Percentiles rank a stretch among this genome's conserved stretches.
Conservation (phyloP, 2,797 vertebrate genomes). For the Arnoldichthys spilopterus region DNA sequence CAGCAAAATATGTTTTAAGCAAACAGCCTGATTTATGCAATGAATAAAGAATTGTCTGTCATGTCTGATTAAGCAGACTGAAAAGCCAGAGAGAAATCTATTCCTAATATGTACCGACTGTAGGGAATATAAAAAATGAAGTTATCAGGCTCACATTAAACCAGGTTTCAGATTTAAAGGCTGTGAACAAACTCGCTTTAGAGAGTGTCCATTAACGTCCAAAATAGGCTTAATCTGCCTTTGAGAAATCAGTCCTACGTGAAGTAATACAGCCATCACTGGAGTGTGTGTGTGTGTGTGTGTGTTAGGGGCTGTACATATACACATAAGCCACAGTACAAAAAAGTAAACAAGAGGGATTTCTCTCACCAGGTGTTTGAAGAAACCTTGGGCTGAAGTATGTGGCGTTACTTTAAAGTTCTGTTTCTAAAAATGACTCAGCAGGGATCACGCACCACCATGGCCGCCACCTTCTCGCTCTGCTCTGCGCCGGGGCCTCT, state of each 20-base stretch:
- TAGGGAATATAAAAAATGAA: not conserved
- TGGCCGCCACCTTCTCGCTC: constrained; percentile 56
- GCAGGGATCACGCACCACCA: constrained; percentile 71
- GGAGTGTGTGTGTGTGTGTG: not conserved
- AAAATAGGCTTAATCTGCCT: not conserved
- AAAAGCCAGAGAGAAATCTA: not conserved
- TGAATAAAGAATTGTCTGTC: not conserved
- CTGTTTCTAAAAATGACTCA: constrained; percentile 77
- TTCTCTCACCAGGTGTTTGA: constrained; percentile 60
- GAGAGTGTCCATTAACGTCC: not conserved
- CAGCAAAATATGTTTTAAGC: not conserved
- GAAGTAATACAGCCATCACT: not conserved
- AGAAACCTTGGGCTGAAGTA: constrained; percentile 61
- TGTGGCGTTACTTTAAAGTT: constrained; percentile 69
- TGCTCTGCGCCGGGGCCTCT: constrained; percentile 65
- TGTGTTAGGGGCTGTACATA: too few species aligned
- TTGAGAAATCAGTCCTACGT: not conserved
- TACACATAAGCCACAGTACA: not conserved
- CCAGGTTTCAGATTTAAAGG: not conserved
- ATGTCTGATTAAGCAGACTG: not conserved
- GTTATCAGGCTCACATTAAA: not conserved
- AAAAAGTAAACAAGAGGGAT: constrained; percentile 28
- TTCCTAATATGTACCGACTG: not conserved
- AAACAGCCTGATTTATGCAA: not conserved
- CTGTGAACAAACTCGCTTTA: not conserved